These are phyloP conservation scores for Trissolcus basalis DNA, from an alignment of 1,140 invertebrate species.

Conservation along the genomic window DNA sequence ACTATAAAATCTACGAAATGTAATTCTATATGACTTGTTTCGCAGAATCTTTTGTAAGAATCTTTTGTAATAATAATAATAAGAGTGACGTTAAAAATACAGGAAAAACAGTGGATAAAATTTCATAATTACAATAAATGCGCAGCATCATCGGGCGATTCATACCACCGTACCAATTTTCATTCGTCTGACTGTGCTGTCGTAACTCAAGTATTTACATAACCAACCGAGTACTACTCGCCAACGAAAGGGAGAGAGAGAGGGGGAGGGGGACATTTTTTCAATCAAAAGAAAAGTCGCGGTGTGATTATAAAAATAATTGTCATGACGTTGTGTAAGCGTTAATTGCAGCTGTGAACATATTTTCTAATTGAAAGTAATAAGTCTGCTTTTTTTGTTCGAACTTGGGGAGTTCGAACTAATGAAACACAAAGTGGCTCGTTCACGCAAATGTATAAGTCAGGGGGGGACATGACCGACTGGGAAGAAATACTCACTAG, in stretches of 20 bases:
- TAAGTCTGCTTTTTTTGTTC: conserved; percentile 14
- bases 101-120: background rate
- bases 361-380: conserved; percentile 31
- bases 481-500: conserved; percentile 25
- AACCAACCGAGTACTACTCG: conserved; percentile 6
- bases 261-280: conserved; percentile 12
- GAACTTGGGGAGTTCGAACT: conserved; percentile 11
- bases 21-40: too few relatives aligned
- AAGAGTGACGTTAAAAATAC: background rate
- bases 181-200: conserved; percentile 8
- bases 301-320: conserved; percentile 34
- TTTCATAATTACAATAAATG: conserved; percentile 18
- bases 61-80: too few relatives aligned
- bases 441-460: conserved; percentile 43
- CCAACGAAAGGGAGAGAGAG: background rate
- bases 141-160: background rate
- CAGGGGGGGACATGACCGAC: conserved; percentile 1
- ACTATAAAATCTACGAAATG: too few relatives aligned
- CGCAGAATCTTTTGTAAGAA: too few relatives aligned
- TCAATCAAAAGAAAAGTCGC: conserved; percentile 29
- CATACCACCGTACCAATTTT: conserved; percentile 14
- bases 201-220: conserved; percentile 27
- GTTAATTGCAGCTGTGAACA: conserved; percentile 39
- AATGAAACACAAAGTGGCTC: conserved; percentile 43
- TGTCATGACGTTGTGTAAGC: conserved; percentile 33